Conservation (phyloP, 2,113 vertebrate genomes). For the Sprattus sprattus region DNA sequence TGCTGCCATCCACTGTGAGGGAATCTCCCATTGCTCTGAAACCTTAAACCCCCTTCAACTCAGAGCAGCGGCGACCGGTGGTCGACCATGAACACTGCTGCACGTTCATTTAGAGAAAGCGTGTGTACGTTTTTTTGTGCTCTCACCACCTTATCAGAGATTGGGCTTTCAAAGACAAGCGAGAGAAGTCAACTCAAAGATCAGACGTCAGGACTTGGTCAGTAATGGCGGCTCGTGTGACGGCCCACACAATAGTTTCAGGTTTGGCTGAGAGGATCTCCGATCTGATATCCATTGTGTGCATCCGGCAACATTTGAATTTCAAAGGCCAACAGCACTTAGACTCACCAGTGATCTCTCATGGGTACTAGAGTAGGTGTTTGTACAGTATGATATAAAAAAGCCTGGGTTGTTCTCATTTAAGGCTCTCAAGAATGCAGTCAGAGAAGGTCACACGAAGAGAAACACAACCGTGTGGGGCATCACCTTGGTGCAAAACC, state of each 20-base stretch:
- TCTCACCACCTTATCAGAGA: background rate
- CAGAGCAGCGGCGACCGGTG: conserved; percentile 25
- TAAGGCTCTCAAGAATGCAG: background rate
- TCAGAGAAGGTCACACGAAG: background rate
- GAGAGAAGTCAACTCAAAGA: conserved; percentile 1
- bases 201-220: background rate
- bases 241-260: conserved; percentile 1
- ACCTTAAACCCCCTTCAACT: conserved; percentile 60
- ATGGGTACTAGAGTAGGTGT: background rate
- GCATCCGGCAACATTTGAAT: background rate
- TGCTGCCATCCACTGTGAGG: conserved; percentile 51
- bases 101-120: background rate
- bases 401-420: background rate
- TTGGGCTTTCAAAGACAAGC: background rate
- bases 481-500: background rate
- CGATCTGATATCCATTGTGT: background rate
- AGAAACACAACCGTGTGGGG: background rate
- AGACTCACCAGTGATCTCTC: background rate
- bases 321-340: background rate
- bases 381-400: background rate
- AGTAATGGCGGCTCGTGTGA: background rate
- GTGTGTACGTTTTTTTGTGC: background rate
- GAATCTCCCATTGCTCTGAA: conserved; percentile 73
- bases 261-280: background rate
- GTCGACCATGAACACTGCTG: background rate